Evolutionary conservation across 2,888 invertebrate genomes (phyloP), one percentile per base, ranked within the genome.

Genomic region (Folsomia candida): DNA sequence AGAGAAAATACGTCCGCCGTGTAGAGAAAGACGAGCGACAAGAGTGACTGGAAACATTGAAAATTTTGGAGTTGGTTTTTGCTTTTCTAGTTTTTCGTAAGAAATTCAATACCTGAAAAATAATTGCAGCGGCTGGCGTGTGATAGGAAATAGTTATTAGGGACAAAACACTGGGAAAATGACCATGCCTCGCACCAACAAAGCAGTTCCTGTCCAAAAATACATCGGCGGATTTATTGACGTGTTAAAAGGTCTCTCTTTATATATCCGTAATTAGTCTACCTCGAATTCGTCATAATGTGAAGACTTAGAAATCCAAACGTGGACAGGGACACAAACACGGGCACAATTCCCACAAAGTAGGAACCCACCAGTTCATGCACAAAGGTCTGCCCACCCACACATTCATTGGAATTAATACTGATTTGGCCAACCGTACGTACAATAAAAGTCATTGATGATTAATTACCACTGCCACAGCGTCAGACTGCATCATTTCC

Each of bases 241-340:
- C n/a, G n/a, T n/a, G n/a, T n/a, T n/a, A n/a, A n/a, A n/a, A n/a
- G n/a, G n/a, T n/a, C n/a, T n/a, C n/a, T n/a, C n/a, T n/a, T n/a
- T n/a, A 37, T 37, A 14, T 14, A 37, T 37, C 14, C 37, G 37
- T 37, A 9, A 37, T 64, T 26, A 37, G 2, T 59, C 51, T 81
- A 87, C 87, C 88, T 88, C 1, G 96, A 94, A 9, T 94, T 94
- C 24, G 97, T 92, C 92, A 97, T 95, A 64, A 97, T 93, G 81
- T 95, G 95, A 67, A 97, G 95, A 73, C 94, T 93, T 2, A 97
- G 86, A 1, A 96, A 95, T 70, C 97, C 97, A 81, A 96, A 89
- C 1, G 94, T 92, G 0, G 97, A 96, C 69, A 94, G 87, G 0
- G 96, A 95, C 1, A 97, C 97, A 85, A 97, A 89, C 3, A 93